Percentiles rank a stretch among this genome's conserved stretches.
Conservation (phyloP, 2,797 vertebrate genomes). For the Hybognathus amarus region DNA sequence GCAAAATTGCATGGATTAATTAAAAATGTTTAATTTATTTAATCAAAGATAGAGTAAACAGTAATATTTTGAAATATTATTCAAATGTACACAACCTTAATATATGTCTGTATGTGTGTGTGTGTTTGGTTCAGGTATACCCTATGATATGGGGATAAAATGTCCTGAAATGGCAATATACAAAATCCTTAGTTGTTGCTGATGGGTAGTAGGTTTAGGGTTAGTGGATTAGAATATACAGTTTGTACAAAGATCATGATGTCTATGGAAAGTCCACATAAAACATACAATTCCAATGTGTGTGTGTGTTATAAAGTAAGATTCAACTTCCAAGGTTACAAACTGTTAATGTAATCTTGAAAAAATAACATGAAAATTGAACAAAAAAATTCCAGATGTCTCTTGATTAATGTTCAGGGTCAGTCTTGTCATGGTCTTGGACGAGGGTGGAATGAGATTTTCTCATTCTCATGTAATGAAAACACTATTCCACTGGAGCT, state of each 20-base stretch:
- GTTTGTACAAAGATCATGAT: too few species aligned
- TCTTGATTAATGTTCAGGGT: background rate
- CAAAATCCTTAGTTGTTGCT: too few species aligned
- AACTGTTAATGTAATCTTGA: background rate
- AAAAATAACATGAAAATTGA: background rate
- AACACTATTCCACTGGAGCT: background rate
- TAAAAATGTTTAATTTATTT: background rate
- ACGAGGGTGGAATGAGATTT: background rate
- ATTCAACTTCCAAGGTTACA: background rate
- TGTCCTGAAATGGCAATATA: too few species aligned
- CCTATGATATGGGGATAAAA: too few species aligned
- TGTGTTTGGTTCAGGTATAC: too few species aligned
- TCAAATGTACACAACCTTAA: background rate
- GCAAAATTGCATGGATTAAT: background rate
- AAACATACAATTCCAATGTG: too few species aligned
- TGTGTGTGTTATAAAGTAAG: background rate
- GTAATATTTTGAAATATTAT: background rate
- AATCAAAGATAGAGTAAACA: background rate
- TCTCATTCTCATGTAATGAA: background rate
- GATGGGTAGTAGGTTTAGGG: too few species aligned
- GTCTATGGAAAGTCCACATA: too few species aligned
- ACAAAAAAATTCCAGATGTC: background rate
- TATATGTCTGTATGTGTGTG: too few species aligned
- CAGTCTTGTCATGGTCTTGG: background rate
- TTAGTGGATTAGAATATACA: too few species aligned